phyloP scores from a whole-genome alignment of 1,140 invertebrate species.

The Oscheius sp. region DNA sequence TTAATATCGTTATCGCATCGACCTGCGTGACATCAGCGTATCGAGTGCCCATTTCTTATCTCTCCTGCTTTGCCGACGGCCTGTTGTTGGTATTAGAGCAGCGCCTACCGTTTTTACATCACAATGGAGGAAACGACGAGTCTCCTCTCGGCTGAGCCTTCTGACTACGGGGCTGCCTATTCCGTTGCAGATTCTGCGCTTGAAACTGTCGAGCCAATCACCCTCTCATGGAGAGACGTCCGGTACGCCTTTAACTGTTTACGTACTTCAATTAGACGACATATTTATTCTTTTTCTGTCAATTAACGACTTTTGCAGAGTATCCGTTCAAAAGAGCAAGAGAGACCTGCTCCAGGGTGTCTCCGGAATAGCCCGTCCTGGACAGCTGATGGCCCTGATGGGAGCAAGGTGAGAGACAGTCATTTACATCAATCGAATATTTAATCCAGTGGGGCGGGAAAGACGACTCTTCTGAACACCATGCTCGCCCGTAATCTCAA shows the following conservation, averaged over 20 bases:
- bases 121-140: constrained; percentile 17
- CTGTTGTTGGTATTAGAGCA: no score
- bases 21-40: no score
- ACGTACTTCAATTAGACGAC: not conserved
- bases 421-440: constrained; percentile 8
- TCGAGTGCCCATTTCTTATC: no score
- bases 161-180: constrained; percentile 34
- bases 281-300: not conserved
- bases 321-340: constrained; percentile 23
- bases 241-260: not conserved
- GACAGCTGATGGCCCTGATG: constrained; percentile 60
- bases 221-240: constrained; percentile 15
- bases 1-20: no score
- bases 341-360: constrained; percentile 31
- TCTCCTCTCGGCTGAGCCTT: constrained; percentile 30
- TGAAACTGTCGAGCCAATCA: constrained; percentile 20
- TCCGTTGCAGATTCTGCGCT: constrained; percentile 8
- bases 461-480: constrained; percentile 60
- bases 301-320: constrained; percentile 18
- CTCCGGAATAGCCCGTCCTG: constrained; percentile 32
- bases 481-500: constrained; percentile 54
- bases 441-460: constrained; percentile 60
- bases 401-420: constrained; percentile 50
- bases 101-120: not conserved
- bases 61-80: no score